Percentiles rank a stretch among this genome's conserved stretches.
Conservation (phyloP, 2,888 invertebrate genomes). For the Agonum fuliginosum region DNA sequence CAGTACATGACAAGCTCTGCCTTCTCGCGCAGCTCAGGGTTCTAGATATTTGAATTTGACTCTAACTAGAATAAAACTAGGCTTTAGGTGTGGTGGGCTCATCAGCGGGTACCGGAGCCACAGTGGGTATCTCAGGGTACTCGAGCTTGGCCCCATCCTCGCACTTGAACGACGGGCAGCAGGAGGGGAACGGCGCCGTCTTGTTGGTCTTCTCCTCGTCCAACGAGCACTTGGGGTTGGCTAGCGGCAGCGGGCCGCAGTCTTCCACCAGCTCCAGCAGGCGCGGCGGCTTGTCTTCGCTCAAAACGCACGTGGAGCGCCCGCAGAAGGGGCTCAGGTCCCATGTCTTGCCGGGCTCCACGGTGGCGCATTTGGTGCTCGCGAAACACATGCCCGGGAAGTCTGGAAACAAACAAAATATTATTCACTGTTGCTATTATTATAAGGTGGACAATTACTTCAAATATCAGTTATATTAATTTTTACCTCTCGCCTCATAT, state of each 20-base stretch:
- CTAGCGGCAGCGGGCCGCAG: constrained; percentile 90
- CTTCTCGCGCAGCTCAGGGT: not conserved
- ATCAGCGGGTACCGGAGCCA: constrained; percentile 71
- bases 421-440: not conserved
- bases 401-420: constrained; percentile 75
- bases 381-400: constrained; percentile 95
- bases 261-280: constrained; percentile 91
- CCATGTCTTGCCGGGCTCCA: constrained; percentile 90
- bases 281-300: constrained; percentile 84
- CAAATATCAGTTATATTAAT: too few relatives aligned
- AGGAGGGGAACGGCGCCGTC: constrained; percentile 89
- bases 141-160: constrained; percentile 89
- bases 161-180: constrained; percentile 91
- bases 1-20: not conserved
- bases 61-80: too few relatives aligned
- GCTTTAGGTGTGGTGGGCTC: constrained; percentile 67
- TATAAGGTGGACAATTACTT: too few relatives aligned
- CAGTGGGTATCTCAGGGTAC: constrained; percentile 85
- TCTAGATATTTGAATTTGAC: constrained; percentile 8
- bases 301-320: constrained; percentile 89
- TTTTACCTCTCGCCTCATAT: too few relatives aligned
- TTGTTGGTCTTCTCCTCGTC: constrained; percentile 91
- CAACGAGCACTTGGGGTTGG: constrained; percentile 92
- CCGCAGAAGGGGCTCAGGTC: constrained; percentile 93
- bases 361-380: constrained; percentile 90